A percentile compares a stretch with the other conserved stretches of the same genome.
phyloP scores from a whole-genome alignment of 2,797 vertebrate genomes.

The Peromyscus eremicus region DNA sequence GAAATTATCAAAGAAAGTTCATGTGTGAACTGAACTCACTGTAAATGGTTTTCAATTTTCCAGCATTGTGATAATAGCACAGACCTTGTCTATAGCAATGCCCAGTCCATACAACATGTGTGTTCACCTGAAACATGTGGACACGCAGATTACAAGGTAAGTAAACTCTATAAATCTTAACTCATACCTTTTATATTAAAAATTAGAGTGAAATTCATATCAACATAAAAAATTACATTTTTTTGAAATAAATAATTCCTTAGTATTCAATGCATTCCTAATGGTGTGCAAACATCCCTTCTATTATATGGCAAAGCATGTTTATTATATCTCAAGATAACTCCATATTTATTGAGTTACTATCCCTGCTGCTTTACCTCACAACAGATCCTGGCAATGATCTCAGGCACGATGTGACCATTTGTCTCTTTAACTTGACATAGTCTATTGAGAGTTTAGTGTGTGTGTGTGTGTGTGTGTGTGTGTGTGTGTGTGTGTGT shows the following conservation, averaged over 20 bases:
- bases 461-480: too few species aligned
- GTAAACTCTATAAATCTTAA: neutral
- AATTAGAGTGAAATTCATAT: neutral
- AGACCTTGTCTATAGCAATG: neutral
- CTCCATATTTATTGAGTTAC: neutral
- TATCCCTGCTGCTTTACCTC: neutral
- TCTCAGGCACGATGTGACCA: neutral
- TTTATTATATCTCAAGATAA: neutral
- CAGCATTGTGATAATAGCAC: neutral
- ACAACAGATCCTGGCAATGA: neutral
- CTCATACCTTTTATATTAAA: neutral
- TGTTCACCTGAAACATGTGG: neutral
- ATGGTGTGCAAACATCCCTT: accelerated
- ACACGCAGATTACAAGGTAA: neutral
- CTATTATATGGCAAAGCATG: neutral
- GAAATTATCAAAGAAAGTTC: neutral
- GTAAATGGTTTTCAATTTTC: neutral
- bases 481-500: too few species aligned
- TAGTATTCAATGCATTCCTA: neutral
- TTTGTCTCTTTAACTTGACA: neutral
- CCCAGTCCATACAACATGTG: too few species aligned
- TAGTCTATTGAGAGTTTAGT: neutral
- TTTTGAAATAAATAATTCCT: neutral
- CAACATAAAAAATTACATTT: neutral
- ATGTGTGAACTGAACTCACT: neutral